Conservation (phyloP, 2,888 invertebrate species). For the Erannis defoliaria region DNA sequence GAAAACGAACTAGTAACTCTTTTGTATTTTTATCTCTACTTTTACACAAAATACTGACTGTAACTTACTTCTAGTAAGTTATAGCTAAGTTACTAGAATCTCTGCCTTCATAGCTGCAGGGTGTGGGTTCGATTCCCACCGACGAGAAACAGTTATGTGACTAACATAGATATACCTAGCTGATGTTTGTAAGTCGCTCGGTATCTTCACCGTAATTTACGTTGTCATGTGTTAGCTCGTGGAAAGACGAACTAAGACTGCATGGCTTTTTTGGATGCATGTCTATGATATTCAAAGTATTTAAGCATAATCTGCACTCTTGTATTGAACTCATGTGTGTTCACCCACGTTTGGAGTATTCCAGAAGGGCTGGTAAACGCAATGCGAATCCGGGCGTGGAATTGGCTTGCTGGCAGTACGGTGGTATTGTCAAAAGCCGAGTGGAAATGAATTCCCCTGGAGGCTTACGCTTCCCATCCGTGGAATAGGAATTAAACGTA, state of each 20-base stretch:
- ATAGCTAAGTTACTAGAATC: too few species aligned
- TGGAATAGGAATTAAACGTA: conserved; percentile 42
- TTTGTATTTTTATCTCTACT: neutral
- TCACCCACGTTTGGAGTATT: neutral
- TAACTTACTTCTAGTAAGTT: too few species aligned
- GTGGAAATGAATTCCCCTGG: conserved; percentile 50
- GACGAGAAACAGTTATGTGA: too few species aligned
- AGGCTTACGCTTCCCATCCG: conserved; percentile 40
- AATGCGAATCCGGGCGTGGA: conserved; percentile 47
- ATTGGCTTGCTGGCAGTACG: conserved; percentile 52
- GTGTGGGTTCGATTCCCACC: too few species aligned
- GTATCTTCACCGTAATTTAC: too few species aligned
- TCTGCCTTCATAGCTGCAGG: too few species aligned
- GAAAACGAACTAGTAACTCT: conserved; percentile 3
- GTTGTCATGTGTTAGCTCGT: too few species aligned
- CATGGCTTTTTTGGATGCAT: too few species aligned
- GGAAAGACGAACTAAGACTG: too few species aligned
- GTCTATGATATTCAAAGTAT: neutral
- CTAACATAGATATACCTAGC: too few species aligned
- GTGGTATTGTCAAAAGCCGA: conserved; percentile 50
- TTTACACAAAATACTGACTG: neutral
- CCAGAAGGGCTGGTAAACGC: conserved; percentile 29
- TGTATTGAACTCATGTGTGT: conserved; percentile 1
- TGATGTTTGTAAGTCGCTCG: too few species aligned
- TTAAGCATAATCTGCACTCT: neutral